phyloP scores from a whole-genome alignment of 2,888 invertebrate species.

The Choristoneura rosaceana region DNA sequence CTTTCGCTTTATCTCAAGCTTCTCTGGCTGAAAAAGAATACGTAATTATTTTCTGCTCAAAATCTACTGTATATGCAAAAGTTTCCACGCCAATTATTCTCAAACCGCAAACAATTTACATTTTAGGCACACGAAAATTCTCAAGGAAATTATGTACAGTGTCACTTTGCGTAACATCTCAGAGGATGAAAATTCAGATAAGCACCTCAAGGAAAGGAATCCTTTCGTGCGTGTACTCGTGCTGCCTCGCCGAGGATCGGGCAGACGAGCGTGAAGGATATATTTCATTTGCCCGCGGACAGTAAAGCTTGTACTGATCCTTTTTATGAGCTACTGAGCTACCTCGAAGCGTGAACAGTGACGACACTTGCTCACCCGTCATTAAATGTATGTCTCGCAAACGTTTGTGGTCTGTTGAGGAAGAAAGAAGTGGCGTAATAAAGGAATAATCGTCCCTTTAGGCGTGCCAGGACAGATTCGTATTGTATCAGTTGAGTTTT shows the following conservation, averaged over 20 bases:
- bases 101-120: slow-evolving; percentile 41
- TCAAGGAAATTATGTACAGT: slow-evolving; percentile 40
- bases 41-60: slow-evolving; percentile 2
- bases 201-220: slow-evolving; percentile 56
- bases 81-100: slow-evolving; percentile 38
- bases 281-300: slow-evolving; percentile 73
- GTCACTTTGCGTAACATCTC: slow-evolving; percentile 41
- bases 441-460: too few species aligned
- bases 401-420: neutral
- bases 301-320: slow-evolving; percentile 69
- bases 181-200: slow-evolving; percentile 56
- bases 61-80: slow-evolving; percentile 29
- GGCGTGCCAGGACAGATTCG: too few species aligned
- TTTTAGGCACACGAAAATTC: slow-evolving; percentile 32
- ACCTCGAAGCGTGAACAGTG: slow-evolving; percentile 64
- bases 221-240: slow-evolving; percentile 62
- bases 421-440: neutral
- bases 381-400: neutral
- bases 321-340: slow-evolving; percentile 70
- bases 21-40: neutral
- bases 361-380: slow-evolving; percentile 45
- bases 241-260: slow-evolving; percentile 58
- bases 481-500: too few species aligned
- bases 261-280: slow-evolving; percentile 64
- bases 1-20: neutral